Percentiles rank a stretch among this genome's conserved stretches.
Evolutionary conservation across 2,888 invertebrate species (phyloP).

Genomic region (Plagodis dolabraria): DNA sequence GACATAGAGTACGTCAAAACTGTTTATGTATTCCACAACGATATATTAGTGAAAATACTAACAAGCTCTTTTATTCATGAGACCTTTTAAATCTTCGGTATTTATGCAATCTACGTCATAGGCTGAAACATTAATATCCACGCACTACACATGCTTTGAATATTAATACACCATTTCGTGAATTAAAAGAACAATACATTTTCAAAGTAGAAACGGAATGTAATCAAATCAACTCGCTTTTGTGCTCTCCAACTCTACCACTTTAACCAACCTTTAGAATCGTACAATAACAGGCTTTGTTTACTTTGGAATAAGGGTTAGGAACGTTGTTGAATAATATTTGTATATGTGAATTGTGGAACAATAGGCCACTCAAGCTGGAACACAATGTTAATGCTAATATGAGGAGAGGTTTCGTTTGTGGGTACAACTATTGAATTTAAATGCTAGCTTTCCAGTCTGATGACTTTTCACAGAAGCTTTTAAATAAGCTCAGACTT

Average conservation of each 20-base stretch:
- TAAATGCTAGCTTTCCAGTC: constrained; percentile 31
- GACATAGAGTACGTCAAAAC: too few species aligned
- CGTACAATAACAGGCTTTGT: constrained; percentile 39
- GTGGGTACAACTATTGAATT: constrained; percentile 45
- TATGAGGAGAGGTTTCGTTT: constrained; percentile 58
- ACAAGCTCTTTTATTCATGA: too few species aligned
- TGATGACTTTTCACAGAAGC: constrained; percentile 9
- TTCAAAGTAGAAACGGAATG: constrained; percentile 57
- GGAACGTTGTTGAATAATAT: constrained; percentile 16
- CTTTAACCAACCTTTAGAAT: constrained; percentile 6
- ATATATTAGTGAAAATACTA: too few species aligned
- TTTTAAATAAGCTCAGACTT: not conserved
- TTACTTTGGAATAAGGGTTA: constrained; percentile 16
- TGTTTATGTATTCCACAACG: too few species aligned
- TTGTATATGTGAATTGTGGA: constrained; percentile 49
- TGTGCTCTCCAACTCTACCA: constrained; percentile 43
- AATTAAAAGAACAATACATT: constrained; percentile 53
- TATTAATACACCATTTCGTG: constrained; percentile 28
- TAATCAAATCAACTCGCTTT: constrained; percentile 70
- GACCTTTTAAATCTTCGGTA: too few species aligned
- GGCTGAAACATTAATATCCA: not conserved
- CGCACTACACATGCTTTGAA: constrained; percentile 15
- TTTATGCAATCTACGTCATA: not conserved
- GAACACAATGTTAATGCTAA: constrained; percentile 69
- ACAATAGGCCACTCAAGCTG: constrained; percentile 66